Percentiles rank a stretch among this genome's conserved stretches.
phyloP scores from a whole-genome alignment of 92 coral and sea anemone species.

The Porites lobata region DNA sequence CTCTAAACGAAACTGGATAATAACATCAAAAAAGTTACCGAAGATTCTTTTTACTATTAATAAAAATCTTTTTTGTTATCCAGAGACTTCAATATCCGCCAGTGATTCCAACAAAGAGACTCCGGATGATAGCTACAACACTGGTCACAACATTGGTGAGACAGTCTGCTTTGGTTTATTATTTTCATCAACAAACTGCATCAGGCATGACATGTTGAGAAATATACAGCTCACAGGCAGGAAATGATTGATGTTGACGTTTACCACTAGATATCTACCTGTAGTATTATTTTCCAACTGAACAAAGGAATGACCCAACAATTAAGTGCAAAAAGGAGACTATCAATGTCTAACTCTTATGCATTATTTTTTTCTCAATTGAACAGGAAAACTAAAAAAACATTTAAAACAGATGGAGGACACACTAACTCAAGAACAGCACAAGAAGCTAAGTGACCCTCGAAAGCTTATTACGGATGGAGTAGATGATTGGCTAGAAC shows the following conservation, averaged over 20 bases:
- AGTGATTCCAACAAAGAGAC: background rate
- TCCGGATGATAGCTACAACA: background rate
- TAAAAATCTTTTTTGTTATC: background rate
- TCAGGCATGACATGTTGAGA: background rate
- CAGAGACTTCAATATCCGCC: background rate
- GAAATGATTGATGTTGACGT: too few relatives aligned
- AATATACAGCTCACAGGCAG: too few relatives aligned
- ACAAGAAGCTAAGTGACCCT: constrained; percentile 61
- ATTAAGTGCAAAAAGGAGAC: too few relatives aligned
- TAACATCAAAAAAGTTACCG: too few relatives aligned
- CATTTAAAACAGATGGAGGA: constrained; percentile 70
- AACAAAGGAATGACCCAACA: too few relatives aligned
- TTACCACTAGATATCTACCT: too few relatives aligned
- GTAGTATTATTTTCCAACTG: too few relatives aligned
- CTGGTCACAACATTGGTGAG: constrained; percentile 48
- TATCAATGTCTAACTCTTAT: too few relatives aligned
- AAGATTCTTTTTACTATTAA: too few relatives aligned
- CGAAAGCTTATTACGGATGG: constrained; percentile 8
- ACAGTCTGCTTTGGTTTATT: too few relatives aligned
- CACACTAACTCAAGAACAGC: constrained; percentile 64
- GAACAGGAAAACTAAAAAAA: constrained; percentile 65
- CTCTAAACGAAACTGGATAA: too few relatives aligned
- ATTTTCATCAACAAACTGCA: background rate
- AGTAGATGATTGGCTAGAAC: constrained; percentile 68
- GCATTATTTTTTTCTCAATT: background rate